phyloP scores from a whole-genome alignment of 2,113 vertebrate species.

The Acinonyx jubatus region DNA sequence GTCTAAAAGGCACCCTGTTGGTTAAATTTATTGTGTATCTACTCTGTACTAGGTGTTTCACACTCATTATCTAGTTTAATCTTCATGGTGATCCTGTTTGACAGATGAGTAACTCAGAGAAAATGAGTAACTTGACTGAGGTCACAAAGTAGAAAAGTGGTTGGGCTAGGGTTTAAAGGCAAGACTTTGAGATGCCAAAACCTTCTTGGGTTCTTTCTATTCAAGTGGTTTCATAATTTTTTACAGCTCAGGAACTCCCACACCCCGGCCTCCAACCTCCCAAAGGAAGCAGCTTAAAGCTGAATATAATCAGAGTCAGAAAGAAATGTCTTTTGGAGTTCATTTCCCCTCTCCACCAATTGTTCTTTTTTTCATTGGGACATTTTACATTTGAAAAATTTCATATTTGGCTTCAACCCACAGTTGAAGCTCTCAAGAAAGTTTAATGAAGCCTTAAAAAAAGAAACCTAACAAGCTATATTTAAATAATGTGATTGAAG shows the following conservation, averaged over 20 bases:
- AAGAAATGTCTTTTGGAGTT: neutral
- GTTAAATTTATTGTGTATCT: neutral
- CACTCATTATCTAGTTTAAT: neutral
- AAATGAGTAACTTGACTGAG: neutral
- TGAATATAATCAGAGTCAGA: neutral
- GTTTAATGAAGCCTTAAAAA: conserved; percentile 16
- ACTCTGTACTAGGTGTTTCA: neutral
- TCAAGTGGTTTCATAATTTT: neutral
- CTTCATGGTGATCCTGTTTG: neutral
- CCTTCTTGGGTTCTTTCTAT: neutral
- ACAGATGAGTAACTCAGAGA: neutral
- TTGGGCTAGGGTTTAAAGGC: neutral
- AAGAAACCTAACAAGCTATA: neutral
- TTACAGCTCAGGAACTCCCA: neutral
- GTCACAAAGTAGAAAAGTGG: neutral
- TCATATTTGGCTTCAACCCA: neutral
- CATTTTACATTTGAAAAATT: conserved; percentile 9
- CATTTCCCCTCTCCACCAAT: neutral
- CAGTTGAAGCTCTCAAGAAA: neutral
- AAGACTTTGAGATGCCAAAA: neutral
- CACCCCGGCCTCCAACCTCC: no score
- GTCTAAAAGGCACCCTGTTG: neutral
- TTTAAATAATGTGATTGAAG: conserved; percentile 37
- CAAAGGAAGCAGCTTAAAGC: neutral
- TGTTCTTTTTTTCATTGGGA: neutral